These are phyloP conservation scores for Cliona cf. orientalis DNA, from an alignment of 37 sponge, comb jelly and placozoan genomes.

Conservation along the genomic window DNA sequence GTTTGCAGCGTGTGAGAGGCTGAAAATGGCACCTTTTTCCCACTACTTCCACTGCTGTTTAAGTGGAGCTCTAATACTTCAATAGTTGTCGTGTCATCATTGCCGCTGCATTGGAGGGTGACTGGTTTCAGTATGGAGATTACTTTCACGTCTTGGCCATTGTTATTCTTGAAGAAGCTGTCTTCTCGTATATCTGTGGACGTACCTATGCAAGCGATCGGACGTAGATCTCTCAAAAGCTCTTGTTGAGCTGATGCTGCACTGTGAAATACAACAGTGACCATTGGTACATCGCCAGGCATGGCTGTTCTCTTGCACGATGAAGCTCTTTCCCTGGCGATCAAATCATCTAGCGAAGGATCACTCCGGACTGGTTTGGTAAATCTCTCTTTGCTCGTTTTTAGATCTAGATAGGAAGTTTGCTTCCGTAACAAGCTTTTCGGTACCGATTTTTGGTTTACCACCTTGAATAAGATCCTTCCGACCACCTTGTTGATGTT, in stretches of 20 bases:
- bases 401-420: neutral
- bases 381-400: neutral
- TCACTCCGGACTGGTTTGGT: neutral
- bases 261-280: conserved; percentile 18
- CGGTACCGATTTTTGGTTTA: neutral
- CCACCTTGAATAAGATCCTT: conserved; percentile 8
- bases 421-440: neutral
- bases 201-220: conserved; percentile 19
- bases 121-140: conserved; percentile 14
- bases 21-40: conserved; percentile 1
- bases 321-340: neutral
- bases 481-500: conserved; percentile 1
- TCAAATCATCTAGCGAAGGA: neutral
- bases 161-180: conserved; percentile 2
- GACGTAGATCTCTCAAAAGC: neutral
- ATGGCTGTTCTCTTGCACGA: neutral
- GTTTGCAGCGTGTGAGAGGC: neutral
- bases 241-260: neutral
- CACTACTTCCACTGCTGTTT: neutral
- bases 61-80: conserved; percentile 18
- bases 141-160: neutral
- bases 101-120: neutral
- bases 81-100: neutral
- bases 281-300: neutral
- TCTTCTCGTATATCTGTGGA: neutral